Evolutionary conservation across 2,797 vertebrate genomes (phyloP).

Genomic region (Lepus townsendii): DNA sequence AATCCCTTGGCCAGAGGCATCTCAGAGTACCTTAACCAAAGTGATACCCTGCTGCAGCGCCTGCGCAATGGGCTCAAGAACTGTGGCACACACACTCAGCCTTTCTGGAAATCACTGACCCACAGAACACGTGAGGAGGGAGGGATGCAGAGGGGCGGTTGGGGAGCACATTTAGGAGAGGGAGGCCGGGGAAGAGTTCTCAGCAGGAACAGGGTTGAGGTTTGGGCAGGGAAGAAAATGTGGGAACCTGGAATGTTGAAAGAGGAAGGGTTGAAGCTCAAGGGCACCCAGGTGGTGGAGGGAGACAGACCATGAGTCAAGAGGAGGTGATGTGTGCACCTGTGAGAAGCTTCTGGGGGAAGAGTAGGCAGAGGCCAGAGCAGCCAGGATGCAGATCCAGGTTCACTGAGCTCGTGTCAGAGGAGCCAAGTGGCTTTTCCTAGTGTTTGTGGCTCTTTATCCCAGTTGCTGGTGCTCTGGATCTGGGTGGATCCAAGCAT

Average conservation of each 20-base stretch:
- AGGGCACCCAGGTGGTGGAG: neutral
- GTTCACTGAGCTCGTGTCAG: neutral
- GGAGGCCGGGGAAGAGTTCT: neutral
- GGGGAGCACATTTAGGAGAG: neutral
- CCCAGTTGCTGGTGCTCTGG: neutral
- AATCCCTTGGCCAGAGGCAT: fast-evolving
- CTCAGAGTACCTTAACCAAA: fast-evolving
- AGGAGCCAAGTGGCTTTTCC: neutral
- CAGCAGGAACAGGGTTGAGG: neutral
- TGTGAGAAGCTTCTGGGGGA: fast-evolving
- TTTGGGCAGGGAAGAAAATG: neutral
- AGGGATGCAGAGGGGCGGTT: neutral
- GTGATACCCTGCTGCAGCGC: neutral
- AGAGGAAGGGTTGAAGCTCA: neutral
- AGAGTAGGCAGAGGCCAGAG: neutral
- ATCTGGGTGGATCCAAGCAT: neutral
- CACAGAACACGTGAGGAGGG: slow-evolving; percentile 77
- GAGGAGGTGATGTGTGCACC: neutral
- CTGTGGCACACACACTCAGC: slow-evolving; percentile 57
- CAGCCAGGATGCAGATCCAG: neutral
- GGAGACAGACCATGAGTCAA: neutral
- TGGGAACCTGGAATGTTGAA: neutral
- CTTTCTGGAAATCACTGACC: slow-evolving; percentile 78
- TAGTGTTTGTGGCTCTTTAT: neutral
- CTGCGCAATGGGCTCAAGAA: slow-evolving; percentile 54